Evolutionary conservation across 2,888 invertebrate species (phyloP).

Genomic region (Tridacna crocea): DNA sequence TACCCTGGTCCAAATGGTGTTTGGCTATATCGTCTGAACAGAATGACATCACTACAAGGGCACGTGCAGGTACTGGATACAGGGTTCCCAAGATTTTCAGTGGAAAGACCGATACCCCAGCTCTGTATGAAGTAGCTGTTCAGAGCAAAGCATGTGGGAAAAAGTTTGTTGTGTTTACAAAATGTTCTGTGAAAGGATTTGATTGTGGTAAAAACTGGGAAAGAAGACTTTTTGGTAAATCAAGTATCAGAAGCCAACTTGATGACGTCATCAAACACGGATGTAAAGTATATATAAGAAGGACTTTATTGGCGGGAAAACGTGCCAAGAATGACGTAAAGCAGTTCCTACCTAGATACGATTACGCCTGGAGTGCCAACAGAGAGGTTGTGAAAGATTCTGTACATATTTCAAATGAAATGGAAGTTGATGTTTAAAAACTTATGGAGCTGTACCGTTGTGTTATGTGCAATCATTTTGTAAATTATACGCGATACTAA

Average conservation of each 20-base stretch:
- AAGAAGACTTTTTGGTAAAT: conserved; percentile 52
- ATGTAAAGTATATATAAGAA: conserved; percentile 58
- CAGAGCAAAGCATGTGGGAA: conserved; percentile 51
- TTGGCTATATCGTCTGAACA: conserved; percentile 46
- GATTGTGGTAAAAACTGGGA: conserved; percentile 56
- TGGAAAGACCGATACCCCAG: conserved; percentile 57
- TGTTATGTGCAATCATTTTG: too few relatives aligned
- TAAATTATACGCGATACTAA: too few relatives aligned
- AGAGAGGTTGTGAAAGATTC: conserved; percentile 34
- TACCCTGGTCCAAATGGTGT: conserved; percentile 67
- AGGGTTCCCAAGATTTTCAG: conserved; percentile 53
- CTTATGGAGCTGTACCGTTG: not conserved
- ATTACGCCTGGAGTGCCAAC: conserved; percentile 63
- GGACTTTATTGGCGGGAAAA: conserved; percentile 44
- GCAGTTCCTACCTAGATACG: conserved; percentile 55
- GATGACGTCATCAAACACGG: conserved; percentile 57
- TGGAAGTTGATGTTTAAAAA: conserved; percentile 26
- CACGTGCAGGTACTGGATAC: conserved; percentile 59
- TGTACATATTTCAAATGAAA: conserved; percentile 40
- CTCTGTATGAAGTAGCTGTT: conserved; percentile 68
- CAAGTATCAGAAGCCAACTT: conserved; percentile 56
- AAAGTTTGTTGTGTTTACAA: conserved; percentile 63
- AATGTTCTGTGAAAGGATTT: conserved; percentile 53
- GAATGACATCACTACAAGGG: conserved; percentile 29
- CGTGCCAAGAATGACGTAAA: conserved; percentile 33